Evolutionary conservation across 2,113 vertebrate species (phyloP).

Genomic region (Recurvirostra avosetta): DNA sequence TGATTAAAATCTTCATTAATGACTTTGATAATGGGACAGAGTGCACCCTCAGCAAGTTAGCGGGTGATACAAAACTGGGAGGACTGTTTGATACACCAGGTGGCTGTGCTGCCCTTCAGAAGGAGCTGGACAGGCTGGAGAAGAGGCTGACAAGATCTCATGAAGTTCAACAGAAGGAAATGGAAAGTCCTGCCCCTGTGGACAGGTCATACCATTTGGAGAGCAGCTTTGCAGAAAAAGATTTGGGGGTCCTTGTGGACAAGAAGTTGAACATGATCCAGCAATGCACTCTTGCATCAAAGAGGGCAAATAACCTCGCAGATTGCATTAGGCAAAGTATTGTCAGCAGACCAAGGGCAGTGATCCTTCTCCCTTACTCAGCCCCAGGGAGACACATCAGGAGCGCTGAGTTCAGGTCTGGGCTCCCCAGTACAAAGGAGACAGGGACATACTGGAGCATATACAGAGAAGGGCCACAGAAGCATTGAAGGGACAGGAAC

Average conservation of each 20-base stretch:
- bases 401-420: background rate
- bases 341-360: fast-evolving
- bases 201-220: background rate
- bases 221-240: background rate
- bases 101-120: background rate
- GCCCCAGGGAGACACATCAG: background rate
- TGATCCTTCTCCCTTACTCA: background rate
- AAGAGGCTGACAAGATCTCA: background rate
- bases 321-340: background rate
- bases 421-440: background rate
- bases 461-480: background rate
- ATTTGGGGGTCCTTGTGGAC: background rate
- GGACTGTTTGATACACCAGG: background rate
- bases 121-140: background rate
- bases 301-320: background rate
- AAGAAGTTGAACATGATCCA: background rate
- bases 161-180: background rate
- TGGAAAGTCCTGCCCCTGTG: background rate
- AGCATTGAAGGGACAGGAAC: background rate
- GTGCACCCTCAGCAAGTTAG: background rate
- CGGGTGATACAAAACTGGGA: background rate
- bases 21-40: background rate
- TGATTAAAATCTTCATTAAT: background rate
- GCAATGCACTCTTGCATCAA: background rate
- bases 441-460: background rate